phyloP scores from a whole-genome alignment of 2,797 vertebrate genomes.

The Nasua narica region DNA sequence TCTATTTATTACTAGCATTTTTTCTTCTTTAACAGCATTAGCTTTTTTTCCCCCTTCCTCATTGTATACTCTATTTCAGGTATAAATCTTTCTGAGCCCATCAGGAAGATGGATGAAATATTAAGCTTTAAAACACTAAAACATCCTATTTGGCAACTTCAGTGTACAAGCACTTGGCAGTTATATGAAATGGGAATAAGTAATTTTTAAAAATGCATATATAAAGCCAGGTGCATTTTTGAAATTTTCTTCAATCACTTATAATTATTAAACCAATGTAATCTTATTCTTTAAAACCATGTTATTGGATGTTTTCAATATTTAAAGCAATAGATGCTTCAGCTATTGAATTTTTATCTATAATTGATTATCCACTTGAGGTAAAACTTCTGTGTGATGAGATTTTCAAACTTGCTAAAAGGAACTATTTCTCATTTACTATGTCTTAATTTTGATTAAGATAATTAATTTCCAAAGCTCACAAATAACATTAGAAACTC shows the following conservation, averaged over 20 bases:
- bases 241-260: neutral
- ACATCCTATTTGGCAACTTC: neutral
- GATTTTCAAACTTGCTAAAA: neutral
- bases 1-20: slow-evolving; percentile 36
- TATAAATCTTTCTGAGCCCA: slow-evolving; percentile 49
- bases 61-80: neutral
- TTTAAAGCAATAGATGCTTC: neutral
- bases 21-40: slow-evolving; percentile 1
- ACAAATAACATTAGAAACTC: slow-evolving; percentile 43
- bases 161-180: neutral
- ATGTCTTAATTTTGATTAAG: slow-evolving; percentile 48
- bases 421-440: neutral
- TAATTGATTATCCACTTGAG: neutral
- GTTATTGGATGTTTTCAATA: neutral
- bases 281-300: neutral
- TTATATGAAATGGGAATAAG: slow-evolving; percentile 45
- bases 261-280: neutral
- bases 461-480: slow-evolving; percentile 52
- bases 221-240: neutral
- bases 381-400: neutral
- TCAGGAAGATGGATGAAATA: slow-evolving; percentile 54
- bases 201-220: neutral
- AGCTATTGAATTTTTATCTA: neutral
- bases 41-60: neutral
- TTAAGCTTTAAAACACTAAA: slow-evolving; percentile 21